Percentiles rank a stretch among this genome's conserved stretches.
Evolutionary conservation across 92 coral and sea anemone species (phyloP).

Genomic region (Blastomussa wellsi): DNA sequence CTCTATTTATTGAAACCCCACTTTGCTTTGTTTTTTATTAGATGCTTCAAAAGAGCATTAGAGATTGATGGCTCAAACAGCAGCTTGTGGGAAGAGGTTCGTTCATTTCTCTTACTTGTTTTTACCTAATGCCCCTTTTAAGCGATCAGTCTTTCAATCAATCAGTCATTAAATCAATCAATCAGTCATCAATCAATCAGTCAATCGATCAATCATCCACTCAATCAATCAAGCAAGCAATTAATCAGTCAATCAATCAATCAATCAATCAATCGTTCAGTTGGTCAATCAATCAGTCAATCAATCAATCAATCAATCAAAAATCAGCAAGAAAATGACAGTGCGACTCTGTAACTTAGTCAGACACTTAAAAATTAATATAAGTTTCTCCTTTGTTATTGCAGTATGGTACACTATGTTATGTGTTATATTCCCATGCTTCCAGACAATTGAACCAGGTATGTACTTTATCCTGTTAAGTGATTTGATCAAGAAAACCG

Average conservation of each 20-base stretch:
- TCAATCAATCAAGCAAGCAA: not conserved
- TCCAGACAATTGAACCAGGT: conserved; percentile 98
- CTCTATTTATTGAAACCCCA: too few species aligned
- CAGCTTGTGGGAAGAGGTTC: conserved; percentile 95
- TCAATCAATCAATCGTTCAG: not conserved
- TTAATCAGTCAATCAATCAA: not conserved
- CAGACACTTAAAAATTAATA: not conserved
- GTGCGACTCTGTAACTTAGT: too few species aligned
- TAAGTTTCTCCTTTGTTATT: not conserved
- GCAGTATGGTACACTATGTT: conserved; percentile 91
- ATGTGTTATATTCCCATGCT: conserved; percentile 93
- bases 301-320: not conserved
- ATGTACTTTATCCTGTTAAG: not conserved
- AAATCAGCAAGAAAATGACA: too few species aligned
- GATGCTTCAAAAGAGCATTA: conserved; percentile 95
- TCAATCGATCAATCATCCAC: not conserved
- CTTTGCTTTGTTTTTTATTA: not conserved
- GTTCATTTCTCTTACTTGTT: not conserved
- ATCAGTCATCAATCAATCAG: not conserved
- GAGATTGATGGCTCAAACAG: conserved; percentile 95
- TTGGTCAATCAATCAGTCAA: not conserved
- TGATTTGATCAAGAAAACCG: too few species aligned
- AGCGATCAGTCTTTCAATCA: too few species aligned
- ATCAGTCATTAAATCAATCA: not conserved
- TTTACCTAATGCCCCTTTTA: not conserved